Base-by-base conservation (phyloP, 2,888 invertebrate species). In the Sarcophaga caerulescens region DNA sequence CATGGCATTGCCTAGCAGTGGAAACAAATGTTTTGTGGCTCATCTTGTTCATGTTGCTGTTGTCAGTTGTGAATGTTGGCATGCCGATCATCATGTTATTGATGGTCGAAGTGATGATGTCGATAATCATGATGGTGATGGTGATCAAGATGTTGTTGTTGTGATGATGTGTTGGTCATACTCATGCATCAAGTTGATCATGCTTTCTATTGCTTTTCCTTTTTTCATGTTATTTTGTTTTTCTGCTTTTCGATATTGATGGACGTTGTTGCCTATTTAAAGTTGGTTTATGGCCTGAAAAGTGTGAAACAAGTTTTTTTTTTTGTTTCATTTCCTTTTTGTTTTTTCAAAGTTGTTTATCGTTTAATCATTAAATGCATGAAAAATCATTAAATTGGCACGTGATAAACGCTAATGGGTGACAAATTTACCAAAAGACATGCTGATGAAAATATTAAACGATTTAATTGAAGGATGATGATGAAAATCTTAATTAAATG, bases 321-420 rank as follows among this genome's bases (percentile, higher is more conserved):
- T 65, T 19, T 19, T 17, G 14, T 23, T 44, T 47, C 23, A 19
- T 65, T n/a, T 35, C 35, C 35, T 21, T 66, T 35, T 35, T 35
- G 44, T n/a, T 17, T 60, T 60, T 35, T 77, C 44, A 19, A 59
- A 35, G 76, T 65, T 70, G 59, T 85, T 85, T 85, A 85, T 85
- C 83, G 76, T 83, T 82, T 69, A 80, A 83, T 85, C 85, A 79
- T 84, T 81, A 81, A 86, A 84, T 84, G 85, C 83, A 81, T 86
- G 78, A 86, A 86, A 79, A 86, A 78, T 84, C 81, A 86, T 86
- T 86, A 84, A 84, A 86, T 78, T 86, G 86, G 86, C 86, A 86
- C 86, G 86, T 86, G 86, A 86, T 86, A 84, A 86, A 86, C 86
- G 78, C 78, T 86, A 86, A 86, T 86, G 81, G 84, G 84, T 86